phyloP scores from a whole-genome alignment of 2,888 invertebrate species.

The Petrolisthes manimaculis region DNA sequence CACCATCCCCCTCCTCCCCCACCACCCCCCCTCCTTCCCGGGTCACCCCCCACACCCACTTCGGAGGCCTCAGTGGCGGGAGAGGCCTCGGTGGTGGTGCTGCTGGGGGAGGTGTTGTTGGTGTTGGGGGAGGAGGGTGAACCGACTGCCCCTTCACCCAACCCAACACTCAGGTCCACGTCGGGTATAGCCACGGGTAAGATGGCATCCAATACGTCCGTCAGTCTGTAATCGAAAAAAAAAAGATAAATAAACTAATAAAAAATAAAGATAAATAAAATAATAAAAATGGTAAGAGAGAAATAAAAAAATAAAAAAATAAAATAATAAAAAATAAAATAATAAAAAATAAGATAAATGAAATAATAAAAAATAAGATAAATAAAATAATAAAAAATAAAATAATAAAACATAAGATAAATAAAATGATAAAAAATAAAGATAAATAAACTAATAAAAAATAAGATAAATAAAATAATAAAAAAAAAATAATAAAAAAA shows the following conservation, averaged over 20 bases:
- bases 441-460: not conserved
- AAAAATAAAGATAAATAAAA: not conserved
- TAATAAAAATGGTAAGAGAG: not conserved
- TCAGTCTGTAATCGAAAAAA: slow-evolving; percentile 28
- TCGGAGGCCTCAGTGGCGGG: slow-evolving; percentile 52
- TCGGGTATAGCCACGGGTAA: slow-evolving; percentile 42
- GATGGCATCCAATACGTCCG: slow-evolving; percentile 30
- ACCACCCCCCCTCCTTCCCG: slow-evolving; percentile 4
- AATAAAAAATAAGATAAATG: too few relatives aligned
- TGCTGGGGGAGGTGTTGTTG: slow-evolving; percentile 27
- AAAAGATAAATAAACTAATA: not conserved
- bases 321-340: not conserved
- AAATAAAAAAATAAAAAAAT: too few relatives aligned
- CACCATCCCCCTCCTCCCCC: not conserved
- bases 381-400: not conserved
- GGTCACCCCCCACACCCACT: not conserved
- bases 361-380: not conserved
- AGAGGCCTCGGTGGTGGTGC: slow-evolving; percentile 41
- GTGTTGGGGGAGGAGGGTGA: slow-evolving; percentile 35
- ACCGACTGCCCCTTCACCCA: not conserved
- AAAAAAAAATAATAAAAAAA: not conserved
- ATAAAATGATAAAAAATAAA: not conserved
- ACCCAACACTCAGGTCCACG: slow-evolving; percentile 35
- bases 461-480: not conserved
- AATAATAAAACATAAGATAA: too few relatives aligned